Evolutionary conservation across 1,140 invertebrate genomes (phyloP), one percentile per base, ranked within the genome.

Genomic region (Drosophila gunungcola): DNA sequence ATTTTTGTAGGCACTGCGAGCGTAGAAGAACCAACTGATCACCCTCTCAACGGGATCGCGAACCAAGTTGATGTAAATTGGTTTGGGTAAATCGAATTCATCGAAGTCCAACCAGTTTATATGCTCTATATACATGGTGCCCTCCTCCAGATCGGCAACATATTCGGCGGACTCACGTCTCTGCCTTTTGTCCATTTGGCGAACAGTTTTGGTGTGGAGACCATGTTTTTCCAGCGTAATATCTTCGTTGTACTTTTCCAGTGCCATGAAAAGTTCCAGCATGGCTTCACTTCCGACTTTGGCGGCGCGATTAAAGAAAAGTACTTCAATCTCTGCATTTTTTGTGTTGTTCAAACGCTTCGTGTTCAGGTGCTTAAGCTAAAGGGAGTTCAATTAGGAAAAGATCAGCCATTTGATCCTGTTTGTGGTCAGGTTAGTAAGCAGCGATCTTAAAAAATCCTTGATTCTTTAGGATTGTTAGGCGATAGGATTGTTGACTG

Each of bases 11-110:
- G 97, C 96, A n/a, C 97, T 96, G 67, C 97, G 93, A 1, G 97
- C 95, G 56, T 92, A 92, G 90, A 97, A 98, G 93, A 97, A 98
- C 96, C 97, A 97, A 0, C 97, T 98, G 80, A 98, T 98, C 0
- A 98, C 96, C 43, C 97, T 94, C 92, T 98, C 97, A 11, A 98
- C 95, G 0, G 97, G 97, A 93, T 98, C 97, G 13, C 97, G 93
- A 0, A 98, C 97, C 80, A 98, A 93, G 91, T 98, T 98, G 53
- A 98, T 95, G 92, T 97, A 98, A 78, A 98, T 97, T 0, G 97
- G 97, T 76, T 96, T 95, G 0, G 96, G 95, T 54, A 96, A 93
- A 56, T 96, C 95, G 88, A 95, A 97, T 72, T 97, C 97, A 89
- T 53, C 88, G 76, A 82, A 92, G 74, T 92, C 74, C 11, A 97